Conservation (phyloP, 2,888 invertebrate species). For the Conomelus anceps region DNA sequence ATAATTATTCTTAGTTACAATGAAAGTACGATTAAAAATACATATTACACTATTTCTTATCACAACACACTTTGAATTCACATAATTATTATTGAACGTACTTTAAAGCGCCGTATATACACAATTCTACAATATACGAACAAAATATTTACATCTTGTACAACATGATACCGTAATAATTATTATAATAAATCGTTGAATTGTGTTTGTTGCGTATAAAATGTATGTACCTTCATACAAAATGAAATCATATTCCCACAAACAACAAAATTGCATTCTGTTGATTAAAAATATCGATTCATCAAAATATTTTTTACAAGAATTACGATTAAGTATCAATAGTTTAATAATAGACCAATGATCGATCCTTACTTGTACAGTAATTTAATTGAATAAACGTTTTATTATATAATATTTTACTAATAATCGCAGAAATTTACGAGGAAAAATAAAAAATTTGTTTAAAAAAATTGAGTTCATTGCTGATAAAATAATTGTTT, state of each 20-base stretch:
- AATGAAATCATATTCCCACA: not conserved
- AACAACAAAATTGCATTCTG: not conserved
- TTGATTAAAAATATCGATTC: not conserved
- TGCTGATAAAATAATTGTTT: too few species aligned
- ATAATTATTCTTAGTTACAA: not conserved
- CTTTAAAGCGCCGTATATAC: not conserved
- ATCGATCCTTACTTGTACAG: not conserved
- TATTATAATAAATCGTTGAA: not conserved
- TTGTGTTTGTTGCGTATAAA: not conserved
- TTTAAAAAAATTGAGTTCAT: too few species aligned
- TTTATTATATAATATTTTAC: too few species aligned
- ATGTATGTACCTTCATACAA: not conserved
- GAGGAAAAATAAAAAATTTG: too few species aligned
- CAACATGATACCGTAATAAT: not conserved
- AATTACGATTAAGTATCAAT: not conserved
- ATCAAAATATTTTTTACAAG: not conserved
- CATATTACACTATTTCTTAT: not conserved
- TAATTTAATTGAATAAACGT: too few species aligned
- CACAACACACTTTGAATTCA: not conserved
- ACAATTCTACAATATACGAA: not conserved
- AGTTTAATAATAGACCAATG: not conserved
- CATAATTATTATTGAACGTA: not conserved
- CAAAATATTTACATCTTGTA: not conserved
- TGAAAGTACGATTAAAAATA: not conserved
- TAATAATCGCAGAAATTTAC: too few species aligned